phyloP scores from a whole-genome alignment of 2,797 vertebrate species.

The Coranthus polyacanthus region DNA sequence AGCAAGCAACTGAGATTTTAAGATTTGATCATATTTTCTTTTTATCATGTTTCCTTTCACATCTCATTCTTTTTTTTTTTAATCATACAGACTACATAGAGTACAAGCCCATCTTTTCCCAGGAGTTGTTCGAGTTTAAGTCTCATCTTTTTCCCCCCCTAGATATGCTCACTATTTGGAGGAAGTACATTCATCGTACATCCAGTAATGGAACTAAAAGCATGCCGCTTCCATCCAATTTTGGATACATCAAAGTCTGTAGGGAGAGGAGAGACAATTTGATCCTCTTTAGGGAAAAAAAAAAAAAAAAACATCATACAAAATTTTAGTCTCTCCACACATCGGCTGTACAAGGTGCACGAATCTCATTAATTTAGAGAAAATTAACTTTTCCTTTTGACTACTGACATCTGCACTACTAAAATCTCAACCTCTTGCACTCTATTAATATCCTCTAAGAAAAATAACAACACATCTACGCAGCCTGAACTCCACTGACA shows the following conservation, averaged over 20 bases:
- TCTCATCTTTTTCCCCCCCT: conserved; percentile 35
- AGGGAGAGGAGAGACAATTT: conserved; percentile 30
- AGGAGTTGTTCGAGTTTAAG: conserved; percentile 29
- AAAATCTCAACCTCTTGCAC: conserved; percentile 19
- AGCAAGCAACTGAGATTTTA: conserved; percentile 22
- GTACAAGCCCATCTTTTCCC: conserved; percentile 6
- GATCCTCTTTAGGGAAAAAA: conserved; percentile 19
- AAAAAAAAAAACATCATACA: neutral
- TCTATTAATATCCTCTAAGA: conserved; percentile 42
- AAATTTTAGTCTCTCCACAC: conserved; percentile 7
- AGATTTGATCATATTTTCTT: conserved; percentile 33
- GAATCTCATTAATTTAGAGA: conserved; percentile 25
- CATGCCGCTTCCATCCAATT: conserved; percentile 60
- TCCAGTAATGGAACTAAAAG: conserved; percentile 71
- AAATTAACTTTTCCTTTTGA: conserved; percentile 35
- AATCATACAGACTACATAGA: neutral
- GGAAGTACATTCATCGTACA: conserved; percentile 51
- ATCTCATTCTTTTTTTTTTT: conserved; percentile 32
- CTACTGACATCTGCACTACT: conserved; percentile 4
- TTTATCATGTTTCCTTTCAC: conserved; percentile 24
- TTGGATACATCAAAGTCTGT: conserved; percentile 61
- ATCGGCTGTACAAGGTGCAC: conserved; percentile 5
- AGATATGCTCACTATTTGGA: too few relatives aligned
- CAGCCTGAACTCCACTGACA: conserved; percentile 30
- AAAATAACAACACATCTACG: conserved; percentile 51